Evolutionary conservation across 2,797 vertebrate genomes (phyloP), one percentile per base, ranked within the genome.

Genomic region (Chlorospingus flavigularis): DNA sequence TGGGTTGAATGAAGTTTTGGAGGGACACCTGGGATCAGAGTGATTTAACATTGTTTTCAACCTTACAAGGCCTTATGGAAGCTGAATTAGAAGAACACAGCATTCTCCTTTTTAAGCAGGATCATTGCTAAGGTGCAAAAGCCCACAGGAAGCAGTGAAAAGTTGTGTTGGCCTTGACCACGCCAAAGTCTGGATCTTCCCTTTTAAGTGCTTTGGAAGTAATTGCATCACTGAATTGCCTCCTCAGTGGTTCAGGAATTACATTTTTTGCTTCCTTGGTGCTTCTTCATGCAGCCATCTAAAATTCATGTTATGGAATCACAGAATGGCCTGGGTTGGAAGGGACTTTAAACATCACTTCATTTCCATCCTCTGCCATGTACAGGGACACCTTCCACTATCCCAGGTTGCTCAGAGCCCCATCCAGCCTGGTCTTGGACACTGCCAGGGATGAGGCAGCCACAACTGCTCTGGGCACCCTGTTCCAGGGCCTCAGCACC

Each of bases 321-420:
- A 57, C 17, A 76, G n/a, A 70, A 15, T 11, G 14, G n/a, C 5
- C 6, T 70, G 48, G 13, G 17, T 25, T 50, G 35, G 63, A 70
- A 16, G 7, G 9, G 20, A 33, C 10, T 2, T 26, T 21, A 42
- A 55, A 19, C 10, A 30, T 39, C 11, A 24, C 0, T 15, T 7
- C 1, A 2, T 50, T 75, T 11, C 35, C 6, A 12, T 0, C 9
- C 9, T 7, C 26, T 68, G 35, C 35, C 62, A 14, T 5, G 6
- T 10, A 26, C 54, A 48, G 70, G 18, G 19, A 16, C 62, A 25
- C 17, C 8, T 82, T 0, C 26, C 63, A 50, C 37, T 21, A 1
- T 10, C 42, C 37, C 86, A 68, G 13, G 0, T 0, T 21, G 13
- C 50, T 55, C 55, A 3, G 4, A 62, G 11, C 23, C 13, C 4